A percentile compares a stretch with the other conserved stretches of the same genome.
phyloP scores from a whole-genome alignment of 2,888 invertebrate species.

The Hymenopus coronatus region DNA sequence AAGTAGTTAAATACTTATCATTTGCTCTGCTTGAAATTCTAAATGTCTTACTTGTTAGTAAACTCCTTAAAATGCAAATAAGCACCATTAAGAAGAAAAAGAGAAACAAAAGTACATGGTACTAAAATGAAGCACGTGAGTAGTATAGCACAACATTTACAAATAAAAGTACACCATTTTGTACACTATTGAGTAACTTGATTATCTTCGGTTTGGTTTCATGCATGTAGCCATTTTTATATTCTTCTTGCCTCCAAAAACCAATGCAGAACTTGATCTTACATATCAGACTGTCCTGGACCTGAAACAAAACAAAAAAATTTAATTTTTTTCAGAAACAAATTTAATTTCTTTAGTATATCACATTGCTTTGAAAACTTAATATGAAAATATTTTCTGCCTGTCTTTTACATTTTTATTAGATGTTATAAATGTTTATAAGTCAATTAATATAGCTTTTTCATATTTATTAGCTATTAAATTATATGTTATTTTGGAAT shows the following conservation, averaged over 20 bases:
- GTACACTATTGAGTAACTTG: not conserved
- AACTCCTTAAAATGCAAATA: not conserved
- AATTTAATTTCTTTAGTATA: no score
- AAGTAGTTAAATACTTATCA: not conserved
- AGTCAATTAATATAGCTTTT: no score
- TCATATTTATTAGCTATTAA: no score
- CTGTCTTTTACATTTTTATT: no score
- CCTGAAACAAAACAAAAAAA: constrained; percentile 48
- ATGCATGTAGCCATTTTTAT: not conserved
- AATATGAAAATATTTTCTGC: no score
- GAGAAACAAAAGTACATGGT: not conserved
- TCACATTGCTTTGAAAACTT: no score
- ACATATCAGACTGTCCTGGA: constrained; percentile 62
- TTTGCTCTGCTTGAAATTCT: not conserved
- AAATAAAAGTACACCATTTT: not conserved
- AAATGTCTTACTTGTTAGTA: not conserved
- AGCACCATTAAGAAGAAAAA: not conserved
- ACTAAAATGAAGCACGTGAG: not conserved
- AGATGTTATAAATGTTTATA: no score
- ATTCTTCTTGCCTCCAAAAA: not conserved
- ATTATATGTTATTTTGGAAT: no score
- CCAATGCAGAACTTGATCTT: constrained; percentile 39
- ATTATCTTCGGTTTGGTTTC: not conserved
- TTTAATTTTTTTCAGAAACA: no score
- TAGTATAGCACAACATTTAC: constrained; percentile 11